A percentile compares a stretch with the other conserved stretches of the same genome.
These are phyloP conservation scores for Sebastes taczanowskii DNA, from an alignment of 2,797 vertebrate species.

Conservation along the genomic window DNA sequence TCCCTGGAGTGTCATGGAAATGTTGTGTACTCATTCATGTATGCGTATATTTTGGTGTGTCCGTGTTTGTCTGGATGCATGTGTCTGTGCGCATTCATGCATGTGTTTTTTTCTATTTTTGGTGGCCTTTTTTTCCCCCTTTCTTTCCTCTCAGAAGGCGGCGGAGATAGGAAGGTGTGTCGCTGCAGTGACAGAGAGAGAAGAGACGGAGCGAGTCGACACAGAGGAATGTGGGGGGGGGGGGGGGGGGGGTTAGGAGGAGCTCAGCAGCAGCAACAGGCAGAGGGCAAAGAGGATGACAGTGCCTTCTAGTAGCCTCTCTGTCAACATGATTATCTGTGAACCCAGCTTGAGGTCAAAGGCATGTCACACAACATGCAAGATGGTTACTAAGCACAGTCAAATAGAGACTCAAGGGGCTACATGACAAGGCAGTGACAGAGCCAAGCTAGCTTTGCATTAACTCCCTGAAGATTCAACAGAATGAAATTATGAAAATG, in stretches of 20 bases:
- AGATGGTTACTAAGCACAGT: conserved; percentile 41
- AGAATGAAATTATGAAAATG: conserved; percentile 29
- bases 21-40: conserved; percentile 35
- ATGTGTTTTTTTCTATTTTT: conserved; percentile 31
- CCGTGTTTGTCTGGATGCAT: conserved; percentile 1
- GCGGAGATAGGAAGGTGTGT: conserved; percentile 46
- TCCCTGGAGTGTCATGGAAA: conserved; percentile 60
- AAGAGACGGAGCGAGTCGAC: conserved; percentile 28
- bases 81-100: conserved; percentile 14
- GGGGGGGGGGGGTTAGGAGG: conserved; percentile 21
- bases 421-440: neutral
- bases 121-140: neutral
- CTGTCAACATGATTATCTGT: conserved; percentile 72
- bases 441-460: conserved; percentile 5
- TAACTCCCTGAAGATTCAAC: conserved; percentile 28
- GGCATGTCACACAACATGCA: conserved; percentile 53
- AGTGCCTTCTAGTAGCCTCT: conserved; percentile 64
- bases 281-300: conserved; percentile 72
- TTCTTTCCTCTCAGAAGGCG: neutral
- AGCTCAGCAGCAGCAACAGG: conserved; percentile 70
- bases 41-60: conserved; percentile 18
- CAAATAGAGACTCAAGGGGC: conserved; percentile 24
- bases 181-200: conserved; percentile 38
- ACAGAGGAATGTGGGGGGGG: conserved; percentile 18
- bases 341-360: conserved; percentile 63